Conservation (phyloP, 2,113 vertebrate genomes). For the Atherinomorus stipes region DNA sequence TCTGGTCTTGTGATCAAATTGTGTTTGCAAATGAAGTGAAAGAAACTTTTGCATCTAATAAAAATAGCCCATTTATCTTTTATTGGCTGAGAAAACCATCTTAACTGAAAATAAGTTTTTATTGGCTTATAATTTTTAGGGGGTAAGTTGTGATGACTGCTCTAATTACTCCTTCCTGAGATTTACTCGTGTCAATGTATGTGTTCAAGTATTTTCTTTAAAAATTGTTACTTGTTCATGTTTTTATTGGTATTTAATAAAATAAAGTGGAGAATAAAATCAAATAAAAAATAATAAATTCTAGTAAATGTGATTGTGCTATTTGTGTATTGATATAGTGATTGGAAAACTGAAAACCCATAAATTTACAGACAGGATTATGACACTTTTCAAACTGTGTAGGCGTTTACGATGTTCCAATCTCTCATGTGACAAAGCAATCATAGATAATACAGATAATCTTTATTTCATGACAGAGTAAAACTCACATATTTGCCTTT, state of each 20-base stretch:
- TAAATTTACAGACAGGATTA: background rate
- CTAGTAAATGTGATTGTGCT: constrained; percentile 15
- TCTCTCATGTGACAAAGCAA: background rate
- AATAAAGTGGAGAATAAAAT: background rate
- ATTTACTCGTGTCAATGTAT: constrained; percentile 15
- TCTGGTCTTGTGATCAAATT: constrained; percentile 57
- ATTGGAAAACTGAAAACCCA: constrained; percentile 10
- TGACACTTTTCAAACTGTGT: background rate
- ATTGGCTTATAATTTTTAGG: constrained; percentile 35
- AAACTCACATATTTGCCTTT: constrained; percentile 5
- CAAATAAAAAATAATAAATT: constrained; percentile 4
- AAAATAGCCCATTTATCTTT: constrained; percentile 61
- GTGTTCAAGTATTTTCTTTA: background rate
- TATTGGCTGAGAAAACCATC: constrained; percentile 23
- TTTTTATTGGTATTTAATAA: background rate
- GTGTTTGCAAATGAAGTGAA: constrained; percentile 52
- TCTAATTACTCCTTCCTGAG: constrained; percentile 27
- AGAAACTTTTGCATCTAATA: constrained; percentile 51
- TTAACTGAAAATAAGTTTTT: constrained; percentile 35
- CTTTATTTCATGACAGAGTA: constrained; percentile 1
- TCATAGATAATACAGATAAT: background rate
- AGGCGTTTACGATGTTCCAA: background rate
- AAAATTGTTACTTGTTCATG: background rate
- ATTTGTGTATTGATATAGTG: constrained; percentile 25
- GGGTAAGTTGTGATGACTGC: constrained; percentile 18